Base-by-base conservation (phyloP, 2,888 invertebrate genomes). In the Apodemia zela region DNA sequence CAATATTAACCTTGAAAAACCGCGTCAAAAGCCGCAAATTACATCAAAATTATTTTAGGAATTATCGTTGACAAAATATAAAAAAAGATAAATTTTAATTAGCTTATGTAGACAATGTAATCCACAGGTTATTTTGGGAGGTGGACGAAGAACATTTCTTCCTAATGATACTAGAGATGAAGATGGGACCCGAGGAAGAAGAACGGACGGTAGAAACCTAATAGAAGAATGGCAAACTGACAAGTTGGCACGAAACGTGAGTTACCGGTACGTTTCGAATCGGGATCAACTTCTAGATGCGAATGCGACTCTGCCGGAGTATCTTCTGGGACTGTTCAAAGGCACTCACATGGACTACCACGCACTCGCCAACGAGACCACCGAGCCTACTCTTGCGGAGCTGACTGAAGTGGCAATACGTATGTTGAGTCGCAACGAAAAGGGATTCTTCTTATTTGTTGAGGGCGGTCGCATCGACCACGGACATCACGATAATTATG, bases 371-470 rank as follows among this genome's bases (percentile, higher is more conserved):
- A 67, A 83, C 18, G 29, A 72, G 0, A 33, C 17, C 5, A 70
- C 69, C 1, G 68, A 73, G 82, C 72, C 73, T 2, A 69, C 74
- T 0, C 78, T 96, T 45, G 68, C 68, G 0, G 73, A 73, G 45
- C 59, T 73, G 13, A 73, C 73, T 1, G 71, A 71, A 83, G 92
- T 92, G 17, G 96, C 96, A 0, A 94, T 96, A 57, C 88, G 93
- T 67, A 83, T 95, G 17, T 84, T 96, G 60, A 84, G 88, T 29
- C 93, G 92, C 69, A 87, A 93, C 68, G 79, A 82, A 13, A 88
- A 94, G 5, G 96, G 96, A 2, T 96, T 90, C 75, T 94, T 95
- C 73, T 81, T 96, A 3, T 93, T 96, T 75, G 94, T 96, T 13
- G 94, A 94, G 79, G 94, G 71, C 69, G 94, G 92, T 0, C 80